phyloP scores from a whole-genome alignment of 2,113 vertebrate species.

The Grammomys dolichurus region DNA sequence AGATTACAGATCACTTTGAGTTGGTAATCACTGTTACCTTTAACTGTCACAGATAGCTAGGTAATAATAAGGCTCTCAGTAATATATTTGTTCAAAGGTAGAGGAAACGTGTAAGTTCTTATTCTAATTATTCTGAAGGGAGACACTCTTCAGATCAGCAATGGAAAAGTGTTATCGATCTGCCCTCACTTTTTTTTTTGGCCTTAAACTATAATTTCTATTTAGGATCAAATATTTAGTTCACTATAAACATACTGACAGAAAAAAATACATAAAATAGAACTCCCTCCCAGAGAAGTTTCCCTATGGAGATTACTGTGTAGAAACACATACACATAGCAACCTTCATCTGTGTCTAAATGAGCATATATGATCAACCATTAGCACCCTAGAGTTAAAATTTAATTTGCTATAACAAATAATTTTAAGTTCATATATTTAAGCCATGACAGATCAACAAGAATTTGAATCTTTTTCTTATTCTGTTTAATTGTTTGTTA shows the following conservation, averaged over 20 bases:
- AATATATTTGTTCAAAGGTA: background rate
- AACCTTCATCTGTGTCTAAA: background rate
- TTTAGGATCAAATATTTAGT: slow-evolving; percentile 12
- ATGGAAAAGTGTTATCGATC: background rate
- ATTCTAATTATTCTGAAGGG: background rate
- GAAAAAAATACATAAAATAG: background rate
- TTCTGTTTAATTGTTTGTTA: background rate
- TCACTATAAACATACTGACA: background rate
- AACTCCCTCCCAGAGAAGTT: background rate
- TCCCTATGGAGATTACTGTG: background rate
- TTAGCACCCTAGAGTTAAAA: background rate
- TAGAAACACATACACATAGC: background rate
- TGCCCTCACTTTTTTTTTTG: background rate
- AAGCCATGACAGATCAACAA: background rate
- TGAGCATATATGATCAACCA: background rate
- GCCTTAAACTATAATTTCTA: background rate
- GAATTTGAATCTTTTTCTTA: background rate
- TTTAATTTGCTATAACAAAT: background rate
- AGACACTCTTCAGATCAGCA: background rate
- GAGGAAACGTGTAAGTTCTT: background rate
- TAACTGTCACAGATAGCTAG: background rate
- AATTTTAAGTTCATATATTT: slow-evolving; percentile 36
- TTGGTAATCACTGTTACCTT: background rate
- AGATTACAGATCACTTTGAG: background rate
- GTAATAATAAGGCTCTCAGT: background rate